Evolutionary conservation across 2,888 invertebrate species (phyloP).

Genomic region (Cheilosia vulpina): DNA sequence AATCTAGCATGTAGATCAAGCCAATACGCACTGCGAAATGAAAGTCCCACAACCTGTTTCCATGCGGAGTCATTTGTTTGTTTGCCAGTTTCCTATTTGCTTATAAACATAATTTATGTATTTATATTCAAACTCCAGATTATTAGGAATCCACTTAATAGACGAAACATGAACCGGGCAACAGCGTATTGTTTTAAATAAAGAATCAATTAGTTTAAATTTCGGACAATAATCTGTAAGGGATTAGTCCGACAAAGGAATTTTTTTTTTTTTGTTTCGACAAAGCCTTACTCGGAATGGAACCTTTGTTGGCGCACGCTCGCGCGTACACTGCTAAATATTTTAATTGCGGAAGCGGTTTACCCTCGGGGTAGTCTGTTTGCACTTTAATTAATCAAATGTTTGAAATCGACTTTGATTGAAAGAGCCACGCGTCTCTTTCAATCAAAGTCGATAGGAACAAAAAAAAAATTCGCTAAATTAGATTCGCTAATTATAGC

Average conservation of each 20-base stretch:
- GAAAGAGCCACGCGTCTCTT: neutral
- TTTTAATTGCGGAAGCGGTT: slow-evolving; percentile 35
- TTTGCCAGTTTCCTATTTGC: slow-evolving; percentile 1
- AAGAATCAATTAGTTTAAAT: slow-evolving; percentile 17
- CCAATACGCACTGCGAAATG: neutral
- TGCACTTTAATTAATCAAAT: slow-evolving; percentile 36
- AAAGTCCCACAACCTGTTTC: slow-evolving; percentile 32
- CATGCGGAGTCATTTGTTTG: neutral
- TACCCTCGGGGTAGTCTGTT: slow-evolving; percentile 3
- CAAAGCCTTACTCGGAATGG: slow-evolving; percentile 19
- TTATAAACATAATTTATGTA: slow-evolving; percentile 33
- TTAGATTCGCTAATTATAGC: slow-evolving; percentile 19
- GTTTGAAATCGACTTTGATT: neutral
- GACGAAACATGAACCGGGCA: neutral
- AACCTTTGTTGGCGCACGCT: neutral
- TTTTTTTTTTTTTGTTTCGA: neutral
- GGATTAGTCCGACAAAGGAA: neutral
- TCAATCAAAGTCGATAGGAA: too few species aligned
- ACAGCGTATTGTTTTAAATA: slow-evolving; percentile 15
- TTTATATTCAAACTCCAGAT: slow-evolving; percentile 2
- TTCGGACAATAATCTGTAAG: slow-evolving; percentile 11
- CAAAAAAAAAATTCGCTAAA: neutral
- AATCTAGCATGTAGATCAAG: slow-evolving; percentile 7
- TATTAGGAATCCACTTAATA: slow-evolving; percentile 7
- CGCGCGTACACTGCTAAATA: neutral